A percentile compares a stretch with the other conserved stretches of the same genome.
Conservation (phyloP, 2,797 vertebrate genomes). For the Ibycter americanus region DNA sequence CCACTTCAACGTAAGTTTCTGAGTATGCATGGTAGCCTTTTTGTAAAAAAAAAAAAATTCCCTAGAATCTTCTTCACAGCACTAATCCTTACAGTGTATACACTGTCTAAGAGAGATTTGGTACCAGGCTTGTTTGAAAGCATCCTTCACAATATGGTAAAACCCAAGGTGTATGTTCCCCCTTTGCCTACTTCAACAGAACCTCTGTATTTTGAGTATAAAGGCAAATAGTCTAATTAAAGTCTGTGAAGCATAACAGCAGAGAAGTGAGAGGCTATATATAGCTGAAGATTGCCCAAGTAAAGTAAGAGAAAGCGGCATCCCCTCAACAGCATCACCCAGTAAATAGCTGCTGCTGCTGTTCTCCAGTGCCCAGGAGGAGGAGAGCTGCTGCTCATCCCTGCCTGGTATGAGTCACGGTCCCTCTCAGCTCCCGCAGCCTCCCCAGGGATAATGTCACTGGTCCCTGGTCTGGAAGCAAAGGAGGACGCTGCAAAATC, state of each 20-base stretch:
- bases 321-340: not conserved
- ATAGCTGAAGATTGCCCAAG: not conserved
- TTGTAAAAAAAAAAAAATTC: not conserved
- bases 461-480: accelerated
- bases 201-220: not conserved
- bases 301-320: not conserved
- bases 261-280: not conserved
- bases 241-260: not conserved
- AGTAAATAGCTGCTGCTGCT: not conserved
- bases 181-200: not conserved
- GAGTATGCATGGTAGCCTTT: not conserved
- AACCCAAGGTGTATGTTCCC: not conserved
- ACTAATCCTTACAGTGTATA: not conserved
- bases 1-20: not conserved
- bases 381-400: not conserved
- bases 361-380: not conserved
- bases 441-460: not conserved
- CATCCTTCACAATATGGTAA: not conserved
- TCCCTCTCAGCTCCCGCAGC: not conserved
- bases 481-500: not conserved
- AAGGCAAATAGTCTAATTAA: not conserved
- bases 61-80: not conserved
- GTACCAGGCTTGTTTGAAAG: not conserved
- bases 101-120: not conserved
- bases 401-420: not conserved